phyloP scores from a whole-genome alignment of 1,140 invertebrate species.

The Tetramorium parvispinum region DNA sequence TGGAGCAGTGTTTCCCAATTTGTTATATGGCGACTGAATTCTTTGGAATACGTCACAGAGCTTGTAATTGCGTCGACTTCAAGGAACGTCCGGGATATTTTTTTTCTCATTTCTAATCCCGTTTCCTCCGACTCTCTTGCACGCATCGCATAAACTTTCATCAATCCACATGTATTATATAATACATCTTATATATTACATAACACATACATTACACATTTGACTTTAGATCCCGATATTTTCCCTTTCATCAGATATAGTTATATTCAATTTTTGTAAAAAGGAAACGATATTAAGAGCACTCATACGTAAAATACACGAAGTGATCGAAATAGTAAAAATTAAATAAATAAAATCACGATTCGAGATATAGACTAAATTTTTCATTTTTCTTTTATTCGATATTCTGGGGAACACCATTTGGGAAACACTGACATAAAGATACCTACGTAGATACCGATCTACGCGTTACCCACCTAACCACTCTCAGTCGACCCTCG shows the following conservation, averaged over 20 bases:
- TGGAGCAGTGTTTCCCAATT: constrained; percentile 51
- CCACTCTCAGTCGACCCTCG: constrained; percentile 33
- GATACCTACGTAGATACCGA: constrained; percentile 59
- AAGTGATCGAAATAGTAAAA: background rate
- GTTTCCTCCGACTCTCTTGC: background rate
- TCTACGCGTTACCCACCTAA: constrained; percentile 32
- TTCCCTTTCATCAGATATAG: background rate
- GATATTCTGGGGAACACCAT: background rate
- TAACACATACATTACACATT: background rate
- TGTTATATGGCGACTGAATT: constrained; percentile 29
- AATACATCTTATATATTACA: no score
- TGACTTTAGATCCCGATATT: background rate
- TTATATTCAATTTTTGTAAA: background rate
- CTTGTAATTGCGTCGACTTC: constrained; percentile 24
- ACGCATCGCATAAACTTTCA: background rate
- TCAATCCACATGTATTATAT: background rate
- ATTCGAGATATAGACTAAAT: background rate
- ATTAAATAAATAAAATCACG: constrained; percentile 20
- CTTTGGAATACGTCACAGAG: constrained; percentile 3
- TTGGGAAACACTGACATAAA: constrained; percentile 50
- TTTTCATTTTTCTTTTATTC: background rate
- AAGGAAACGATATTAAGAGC: background rate
- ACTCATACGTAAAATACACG: no score
- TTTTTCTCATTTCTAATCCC: background rate
- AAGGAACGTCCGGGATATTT: background rate